Base-by-base conservation (phyloP, 2,888 invertebrate genomes). In the Drosophila pseudotakahashii region DNA sequence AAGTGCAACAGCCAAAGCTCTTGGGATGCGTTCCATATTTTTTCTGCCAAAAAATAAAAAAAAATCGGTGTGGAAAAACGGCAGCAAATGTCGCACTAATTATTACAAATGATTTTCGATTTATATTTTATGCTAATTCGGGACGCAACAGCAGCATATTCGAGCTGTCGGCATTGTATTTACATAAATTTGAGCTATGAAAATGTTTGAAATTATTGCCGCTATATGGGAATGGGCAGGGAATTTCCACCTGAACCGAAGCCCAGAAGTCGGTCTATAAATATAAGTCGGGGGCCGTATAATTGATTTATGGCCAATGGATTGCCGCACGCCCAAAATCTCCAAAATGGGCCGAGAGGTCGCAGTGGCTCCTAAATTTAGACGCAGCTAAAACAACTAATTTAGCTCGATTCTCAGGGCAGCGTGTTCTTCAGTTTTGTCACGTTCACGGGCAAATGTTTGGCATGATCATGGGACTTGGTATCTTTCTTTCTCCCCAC, bases 251-350 rank as follows among this genome's bases (percentile, higher is more conserved):
- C 73, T 72, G 73, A 72, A 62, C 60, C 30, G 51, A 47, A 69
- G 59, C 39, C 51, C 62, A 60, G 36, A 42, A 63, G 54, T 62
- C 50, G 48, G 67, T 73, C 57, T 72, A 73, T 70, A 57, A 60
- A 68, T 69, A 63, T 69, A 63, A 57, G 58, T 53, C 71, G 37
- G 71, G 71, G 83, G 54, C 77, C 64, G 80, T 89, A 78, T 78
- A 88, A 78, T 89, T 90, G 89, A 89, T 89, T 90, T 89, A 89
- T 88, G 89, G 70, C 80, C 88, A 89, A 88, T 89, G 87, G 87
- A 89, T 87, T 88, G 89, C 66, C 61, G 72, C 70, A 58, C 60
- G 59, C 50, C 51, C 69, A 75, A 58, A 41, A 45, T 61, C 41
- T 41, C 32, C 32, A 16, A 7, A 13, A 41, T 39, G 16, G 16